Evolutionary conservation across 2,113 vertebrate species (phyloP).

Genomic region (Megaleporinus macrocephalus): DNA sequence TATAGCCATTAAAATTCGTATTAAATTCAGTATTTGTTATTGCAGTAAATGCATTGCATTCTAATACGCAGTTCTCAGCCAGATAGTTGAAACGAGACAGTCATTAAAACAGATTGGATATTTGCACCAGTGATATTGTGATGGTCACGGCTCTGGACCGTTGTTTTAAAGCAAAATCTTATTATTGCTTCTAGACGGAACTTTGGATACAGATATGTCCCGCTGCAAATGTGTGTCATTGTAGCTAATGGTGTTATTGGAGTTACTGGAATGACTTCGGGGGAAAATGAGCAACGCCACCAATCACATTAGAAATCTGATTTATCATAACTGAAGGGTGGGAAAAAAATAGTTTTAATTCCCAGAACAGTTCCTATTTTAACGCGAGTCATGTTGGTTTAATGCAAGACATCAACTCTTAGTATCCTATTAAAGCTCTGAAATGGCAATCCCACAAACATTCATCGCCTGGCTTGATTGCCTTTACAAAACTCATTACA

Average conservation of each 20-base stretch:
- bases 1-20: not conserved
- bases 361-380: slow-evolving; percentile 21
- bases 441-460: slow-evolving; percentile 46
- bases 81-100: not conserved
- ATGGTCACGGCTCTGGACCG: not conserved
- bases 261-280: not conserved
- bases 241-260: slow-evolving; percentile 8
- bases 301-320: slow-evolving; percentile 12
- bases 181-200: not conserved
- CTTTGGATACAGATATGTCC: slow-evolving; percentile 1
- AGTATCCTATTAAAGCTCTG: slow-evolving; percentile 47
- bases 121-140: not conserved
- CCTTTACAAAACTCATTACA: slow-evolving; percentile 58
- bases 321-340: slow-evolving; percentile 36
- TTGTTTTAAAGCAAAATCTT: slow-evolving; percentile 6
- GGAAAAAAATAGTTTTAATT: slow-evolving; percentile 39
- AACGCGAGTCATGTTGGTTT: slow-evolving; percentile 43
- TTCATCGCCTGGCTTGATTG: slow-evolving; percentile 50
- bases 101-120: slow-evolving; percentile 13
- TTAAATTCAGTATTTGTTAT: not conserved
- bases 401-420: slow-evolving; percentile 40
- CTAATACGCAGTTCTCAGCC: not conserved
- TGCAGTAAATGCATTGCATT: not conserved
- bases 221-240: not conserved
- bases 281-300: not conserved